Evolutionary conservation across 2,113 vertebrate genomes (phyloP), one percentile per base, ranked within the genome.

Genomic region (Bubalus kerabau): DNA sequence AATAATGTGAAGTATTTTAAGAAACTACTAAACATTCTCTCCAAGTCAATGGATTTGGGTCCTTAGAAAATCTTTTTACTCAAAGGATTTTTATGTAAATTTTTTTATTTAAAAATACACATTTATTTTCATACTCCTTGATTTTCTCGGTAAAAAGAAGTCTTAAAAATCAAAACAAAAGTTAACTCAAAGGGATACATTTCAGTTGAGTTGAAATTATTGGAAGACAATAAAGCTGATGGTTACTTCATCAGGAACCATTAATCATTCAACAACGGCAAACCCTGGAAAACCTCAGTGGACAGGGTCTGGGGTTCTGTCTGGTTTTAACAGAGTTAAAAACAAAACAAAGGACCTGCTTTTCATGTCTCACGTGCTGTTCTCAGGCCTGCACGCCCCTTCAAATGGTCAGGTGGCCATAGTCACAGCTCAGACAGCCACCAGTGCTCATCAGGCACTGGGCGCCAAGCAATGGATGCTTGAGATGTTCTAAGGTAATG

Each of bases 101-200:
- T 94, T 93, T 90, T 87, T 50, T 7, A 14, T 85, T 97, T 90
- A 93, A 95, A 96, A 96, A 96, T 57, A 92, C 9, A 84, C 46
- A 90, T 24, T 81, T 60, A 90, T 64, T 96, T 97, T 86, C 40
- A 94, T 78, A 94, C 36, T 62, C 50, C 86, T 90, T 91, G 60
- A 87, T 95, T 95, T 97, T 95, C 90, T 95, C 36, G 19, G 48
- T 94, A 78, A 95, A 98, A 97, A 92, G 93, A 97, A 93, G 16
- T 2, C 93, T 94, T 95, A 92, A 95, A 80, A 89, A 96, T 94
- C 54, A 91, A 98, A 94, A 96, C 84, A 95, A 92, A 92, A 97
- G 87, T 96, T 92, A 94, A 90, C n/a, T 46, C 67, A 88, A 96
- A 97, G 76, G 87, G 83, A 76, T 62, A 89, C 71, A 95, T 93